phyloP scores from a whole-genome alignment of 2,113 vertebrate genomes.

The Marmota monax region DNA sequence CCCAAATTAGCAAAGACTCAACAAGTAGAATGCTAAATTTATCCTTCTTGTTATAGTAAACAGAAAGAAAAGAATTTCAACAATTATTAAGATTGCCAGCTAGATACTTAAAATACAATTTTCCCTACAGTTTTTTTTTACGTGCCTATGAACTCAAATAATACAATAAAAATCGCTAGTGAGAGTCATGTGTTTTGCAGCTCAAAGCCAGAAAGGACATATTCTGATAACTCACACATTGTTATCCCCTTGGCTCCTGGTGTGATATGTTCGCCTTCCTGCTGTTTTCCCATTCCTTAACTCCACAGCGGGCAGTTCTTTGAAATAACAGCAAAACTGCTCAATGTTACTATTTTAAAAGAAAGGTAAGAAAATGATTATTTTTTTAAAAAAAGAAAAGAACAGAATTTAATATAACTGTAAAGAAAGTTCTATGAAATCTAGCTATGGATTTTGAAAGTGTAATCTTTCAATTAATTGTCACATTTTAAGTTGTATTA shows the following conservation, averaged over 20 bases:
- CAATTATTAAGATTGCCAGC: neutral
- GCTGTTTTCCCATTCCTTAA: constrained; percentile 98
- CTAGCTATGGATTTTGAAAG: neutral
- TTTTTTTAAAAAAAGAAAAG: neutral
- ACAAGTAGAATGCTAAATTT: neutral
- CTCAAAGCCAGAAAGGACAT: constrained; percentile 7
- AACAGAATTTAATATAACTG: neutral
- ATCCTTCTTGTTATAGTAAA: neutral
- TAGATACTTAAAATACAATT: neutral
- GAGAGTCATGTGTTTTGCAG: neutral
- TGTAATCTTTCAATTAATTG: neutral
- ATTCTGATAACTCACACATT: constrained; percentile 93
- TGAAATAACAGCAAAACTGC: constrained; percentile 99
- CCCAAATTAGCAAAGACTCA: neutral
- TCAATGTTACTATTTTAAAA: constrained; percentile 94
- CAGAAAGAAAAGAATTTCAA: constrained; percentile 28
- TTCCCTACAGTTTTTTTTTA: neutral
- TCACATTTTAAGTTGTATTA: constrained; percentile 28
- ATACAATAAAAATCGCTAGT: neutral
- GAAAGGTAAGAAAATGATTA: constrained; percentile 64
- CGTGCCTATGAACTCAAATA: neutral
- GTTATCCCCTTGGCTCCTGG: constrained; percentile 97
- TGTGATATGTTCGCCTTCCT: constrained; percentile 97
- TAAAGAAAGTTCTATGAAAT: constrained; percentile 34
- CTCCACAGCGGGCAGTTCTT: constrained; percentile 97